These are phyloP conservation scores for Megalops atlanticus DNA, from an alignment of 2,113 vertebrate species.

Conservation along the genomic window DNA sequence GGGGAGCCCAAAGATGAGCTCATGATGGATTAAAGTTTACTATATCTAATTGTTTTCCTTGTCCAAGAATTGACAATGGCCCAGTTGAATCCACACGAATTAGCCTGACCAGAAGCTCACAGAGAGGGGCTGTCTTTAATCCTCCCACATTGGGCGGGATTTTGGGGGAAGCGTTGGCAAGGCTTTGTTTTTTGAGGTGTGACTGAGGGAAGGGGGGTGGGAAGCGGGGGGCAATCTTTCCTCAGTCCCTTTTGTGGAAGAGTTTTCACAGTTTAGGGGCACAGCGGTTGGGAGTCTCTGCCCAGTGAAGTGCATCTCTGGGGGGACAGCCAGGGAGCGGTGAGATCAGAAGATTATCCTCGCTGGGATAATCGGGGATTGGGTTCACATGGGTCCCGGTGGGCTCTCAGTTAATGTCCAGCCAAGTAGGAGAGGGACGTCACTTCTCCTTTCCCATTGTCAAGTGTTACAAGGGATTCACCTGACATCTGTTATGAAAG, in stretches of 20 bases:
- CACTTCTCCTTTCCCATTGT: no score
- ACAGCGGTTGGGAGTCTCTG: constrained; percentile 69
- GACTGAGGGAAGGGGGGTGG: constrained; percentile 54
- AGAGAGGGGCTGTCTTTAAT: constrained; percentile 65
- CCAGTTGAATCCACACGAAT: constrained; percentile 64
- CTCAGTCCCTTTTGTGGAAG: constrained; percentile 65
- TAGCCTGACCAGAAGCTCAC: constrained; percentile 56
- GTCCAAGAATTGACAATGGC: constrained; percentile 60
- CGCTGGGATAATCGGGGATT: constrained; percentile 75
- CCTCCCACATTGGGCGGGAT: constrained; percentile 77
- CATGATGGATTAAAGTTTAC: constrained; percentile 74
- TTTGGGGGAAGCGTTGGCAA: constrained; percentile 69
- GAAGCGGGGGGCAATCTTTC: constrained; percentile 53
- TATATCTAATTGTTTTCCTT: constrained; percentile 74
- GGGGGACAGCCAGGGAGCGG: constrained; percentile 43
- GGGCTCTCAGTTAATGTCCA: constrained; percentile 67
- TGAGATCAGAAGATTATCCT: constrained; percentile 69
- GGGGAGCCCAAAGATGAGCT: constrained; percentile 63
- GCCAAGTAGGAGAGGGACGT: constrained; percentile 58
- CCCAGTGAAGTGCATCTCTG: constrained; percentile 73
- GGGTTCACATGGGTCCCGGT: constrained; percentile 69
- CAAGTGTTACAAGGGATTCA: constrained; percentile 50
- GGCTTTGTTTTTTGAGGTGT: constrained; percentile 77
- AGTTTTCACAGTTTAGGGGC: constrained; percentile 78
- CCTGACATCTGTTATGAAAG: constrained; percentile 23